Base-by-base conservation (phyloP, 1,140 invertebrate species). In the Pachypeltis micranthus region DNA sequence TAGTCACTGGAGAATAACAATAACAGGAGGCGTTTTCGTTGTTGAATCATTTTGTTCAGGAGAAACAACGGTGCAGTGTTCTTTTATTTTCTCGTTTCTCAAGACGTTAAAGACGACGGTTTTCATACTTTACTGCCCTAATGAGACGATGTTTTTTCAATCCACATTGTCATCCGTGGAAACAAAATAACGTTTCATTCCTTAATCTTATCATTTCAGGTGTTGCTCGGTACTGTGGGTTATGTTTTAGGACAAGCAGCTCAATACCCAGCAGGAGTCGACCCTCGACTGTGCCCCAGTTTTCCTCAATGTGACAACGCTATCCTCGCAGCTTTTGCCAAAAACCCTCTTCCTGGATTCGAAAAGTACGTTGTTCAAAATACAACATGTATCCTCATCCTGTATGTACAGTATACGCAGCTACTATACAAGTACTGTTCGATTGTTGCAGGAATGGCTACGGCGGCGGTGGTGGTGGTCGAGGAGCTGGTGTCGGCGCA, bases 241-340 rank as follows among this genome's bases (percentile, higher is more conserved):
- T 31, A 26, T n/a, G 54, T 56, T 1, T 23, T 57, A 1, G 55
- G 31, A 4, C 62, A 56, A 2, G 60, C 55, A 1, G 62, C 57
- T 25, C 54, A 57, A 67, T 80, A 78, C 73, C 78, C 78, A 2
- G 77, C 78, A 25, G 78, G 78, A 3, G 67, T 80, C 0, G 74
- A 78, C 68, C 78, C 78, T 2, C 74, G 76, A 12, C 71, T 79
- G 2, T 80, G 78, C 71, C 78, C 78, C 27, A 76, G 79, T 73
- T 80, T 78, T 71, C 78, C 78, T 26, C 76, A 73, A 71, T 80
- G 78, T 55, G 77, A 77, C 66, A 71, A 74, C 27, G 71, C 66
- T 0, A 60, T 76, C 16, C 67, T 79, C 16, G 69, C 67, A 1
- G 63, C 3, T 69, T 74, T 71, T 26, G 63, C 63, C 2, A 62